phyloP scores from a whole-genome alignment of 2,113 vertebrate genomes.

The Mastomys coucha region DNA sequence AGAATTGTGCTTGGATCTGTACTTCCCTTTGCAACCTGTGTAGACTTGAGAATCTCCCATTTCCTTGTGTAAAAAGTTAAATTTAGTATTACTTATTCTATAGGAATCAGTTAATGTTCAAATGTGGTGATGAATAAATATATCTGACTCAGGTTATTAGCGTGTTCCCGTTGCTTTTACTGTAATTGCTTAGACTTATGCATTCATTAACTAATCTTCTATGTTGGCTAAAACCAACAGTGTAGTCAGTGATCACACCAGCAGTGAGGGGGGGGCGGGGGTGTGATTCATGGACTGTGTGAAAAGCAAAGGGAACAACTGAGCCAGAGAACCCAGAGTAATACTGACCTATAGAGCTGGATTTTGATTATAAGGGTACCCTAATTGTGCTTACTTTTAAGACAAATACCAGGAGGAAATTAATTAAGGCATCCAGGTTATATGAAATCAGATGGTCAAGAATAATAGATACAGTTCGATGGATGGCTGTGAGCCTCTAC shows the following conservation, averaged over 20 bases:
- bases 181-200: not conserved
- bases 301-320: not conserved
- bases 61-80: not conserved
- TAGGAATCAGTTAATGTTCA: not conserved
- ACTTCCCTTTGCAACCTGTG: not conserved
- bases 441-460: not conserved
- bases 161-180: not conserved
- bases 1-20: not conserved
- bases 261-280: not conserved
- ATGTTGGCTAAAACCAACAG: not conserved
- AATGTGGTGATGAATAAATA: not conserved
- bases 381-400: conserved; percentile 19
- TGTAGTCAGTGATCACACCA: not conserved
- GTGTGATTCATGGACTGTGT: not conserved
- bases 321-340: conserved; percentile 1
- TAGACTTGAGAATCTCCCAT: not conserved
- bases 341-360: not conserved
- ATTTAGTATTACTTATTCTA: not conserved
- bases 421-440: not conserved
- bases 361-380: not conserved
- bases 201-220: conserved; percentile 21
- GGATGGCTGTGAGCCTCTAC: no score
- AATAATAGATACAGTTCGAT: not conserved
- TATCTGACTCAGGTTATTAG: not conserved
- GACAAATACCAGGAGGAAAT: not conserved